Base-by-base conservation (phyloP, 2,888 invertebrate genomes). In the Papilio gigon region DNA sequence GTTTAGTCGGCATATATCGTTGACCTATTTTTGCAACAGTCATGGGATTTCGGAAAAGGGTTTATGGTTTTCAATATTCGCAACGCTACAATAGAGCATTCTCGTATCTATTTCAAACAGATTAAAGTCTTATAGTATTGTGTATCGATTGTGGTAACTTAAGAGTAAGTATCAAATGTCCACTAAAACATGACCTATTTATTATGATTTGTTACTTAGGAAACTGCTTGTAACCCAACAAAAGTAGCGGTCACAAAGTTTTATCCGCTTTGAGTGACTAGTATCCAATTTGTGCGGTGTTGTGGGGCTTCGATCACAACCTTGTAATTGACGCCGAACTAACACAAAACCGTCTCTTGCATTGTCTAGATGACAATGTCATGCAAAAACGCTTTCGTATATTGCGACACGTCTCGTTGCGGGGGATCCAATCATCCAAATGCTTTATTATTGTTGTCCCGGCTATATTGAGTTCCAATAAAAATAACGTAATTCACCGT, bases 1-100 rank as follows among this genome's bases (percentile, higher is more conserved):
- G 76, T 77, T 80, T 77, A 80, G 78, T 81, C 81, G 77, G 77
- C 80, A 75, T 37, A 80, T 78, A 82, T 78, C 75, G 80, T 82
- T 87, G 89, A 89, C 89, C 89, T 81, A 89, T 80, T 86, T 90
- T 74, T 79, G 80, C 59, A 77, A 82, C 78, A 81, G 83, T 81
- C 82, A 74, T 79, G 83, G 84, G 85, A 87, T 84, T 84, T 79
- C 81, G 78, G 78, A 77, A 80, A 84, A 85, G 84, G 88, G 88
- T 89, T 88, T 88, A 89, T 81, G 84, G 84, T 75, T 89, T 90
- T 86, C 88, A 87, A 90, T 90, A 88, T 88, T 88, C 82, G 84
- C 82, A 77, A 80, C 78, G 76, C 78, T 78, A 78, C 77, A 77
- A 75, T 75, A 77, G 75, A 76, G 76, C 76, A 78, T 76, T 74